Base-by-base conservation (phyloP, 2,888 invertebrate genomes). In the Andrena dorsata region DNA sequence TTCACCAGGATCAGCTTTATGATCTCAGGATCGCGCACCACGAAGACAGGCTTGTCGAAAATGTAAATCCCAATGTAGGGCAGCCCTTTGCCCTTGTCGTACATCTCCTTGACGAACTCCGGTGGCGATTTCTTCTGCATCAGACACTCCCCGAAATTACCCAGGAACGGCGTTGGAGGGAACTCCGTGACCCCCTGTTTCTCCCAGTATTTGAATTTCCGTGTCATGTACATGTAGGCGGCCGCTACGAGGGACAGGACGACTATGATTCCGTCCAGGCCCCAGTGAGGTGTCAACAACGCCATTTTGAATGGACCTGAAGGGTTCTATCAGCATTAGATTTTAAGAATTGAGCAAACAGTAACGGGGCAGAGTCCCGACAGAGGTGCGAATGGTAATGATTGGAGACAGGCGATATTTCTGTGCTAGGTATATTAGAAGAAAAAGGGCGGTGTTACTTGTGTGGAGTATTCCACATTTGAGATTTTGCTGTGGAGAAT, bases 1-100 rank as follows among this genome's bases (percentile, higher is more conserved):
- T 94, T 94, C 2, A 95, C 92, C 26, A 95, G 74, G 1, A 95
- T 83, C 0, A 92, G 90, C 83, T 95, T 95, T 0, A 95, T 85
- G 2, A 95, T 76, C n/a, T 94, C 94, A 0, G 94, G 93, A 61
- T 95, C 94, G 1, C 94, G 93, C 13, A 94, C 83, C 2, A 95
- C 26, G n/a, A 95, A 70, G 0, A 89, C 92, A 0, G 95, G 95
- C n/a, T 93, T 93, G 83, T 95, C 93, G 23, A 95, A 90, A 1
- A 94, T 76, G 41, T 90, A 92, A 90, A 84, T 95, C 82, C 88
- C 95, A 92, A 84, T 92, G 90, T 53, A 94, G 84, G 61, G 94
- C 87, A 81, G 88, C 84, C 81, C 93, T 70, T 88, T 88, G n/a
- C 74, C 90, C 77, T 13, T 73, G 26, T 91, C 89, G 78, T 95